phyloP scores from a whole-genome alignment of 2,113 vertebrate genomes.

The Apus apus region DNA sequence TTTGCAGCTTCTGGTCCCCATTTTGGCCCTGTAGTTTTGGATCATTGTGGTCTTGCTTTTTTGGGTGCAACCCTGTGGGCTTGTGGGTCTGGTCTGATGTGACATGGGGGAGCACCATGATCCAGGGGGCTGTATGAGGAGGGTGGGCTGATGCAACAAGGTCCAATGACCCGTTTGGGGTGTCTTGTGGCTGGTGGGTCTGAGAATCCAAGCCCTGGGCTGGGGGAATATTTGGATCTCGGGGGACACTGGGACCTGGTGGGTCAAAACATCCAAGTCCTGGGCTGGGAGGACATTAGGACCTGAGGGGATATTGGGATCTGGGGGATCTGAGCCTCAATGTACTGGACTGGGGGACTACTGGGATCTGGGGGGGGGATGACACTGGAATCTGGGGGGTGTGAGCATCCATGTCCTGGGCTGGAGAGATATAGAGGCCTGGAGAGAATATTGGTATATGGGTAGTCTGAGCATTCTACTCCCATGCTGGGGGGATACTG shows the following conservation, averaged over 20 bases:
- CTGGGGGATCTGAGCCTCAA: too few species aligned
- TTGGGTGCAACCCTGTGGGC: too few species aligned
- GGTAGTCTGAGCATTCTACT: not conserved
- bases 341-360: not conserved
- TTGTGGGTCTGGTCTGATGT: not conserved
- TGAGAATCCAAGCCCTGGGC: not conserved
- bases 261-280: not conserved
- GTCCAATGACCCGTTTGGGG: accelerated
- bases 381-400: not conserved
- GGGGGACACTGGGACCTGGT: not conserved
- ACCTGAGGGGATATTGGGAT: not conserved
- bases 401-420: not conserved
- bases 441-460: not conserved
- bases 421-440: not conserved
- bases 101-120: not conserved
- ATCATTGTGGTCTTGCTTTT: not conserved
- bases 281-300: not conserved
- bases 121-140: not conserved
- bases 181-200: not conserved
- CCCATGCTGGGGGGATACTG: not conserved
- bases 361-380: not conserved
- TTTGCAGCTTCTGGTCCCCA: not conserved
- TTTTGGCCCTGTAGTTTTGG: not conserved
- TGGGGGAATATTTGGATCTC: not conserved
- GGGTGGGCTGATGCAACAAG: not conserved